Conservation (phyloP, 2,113 vertebrate species). For the Indicator indicator region DNA sequence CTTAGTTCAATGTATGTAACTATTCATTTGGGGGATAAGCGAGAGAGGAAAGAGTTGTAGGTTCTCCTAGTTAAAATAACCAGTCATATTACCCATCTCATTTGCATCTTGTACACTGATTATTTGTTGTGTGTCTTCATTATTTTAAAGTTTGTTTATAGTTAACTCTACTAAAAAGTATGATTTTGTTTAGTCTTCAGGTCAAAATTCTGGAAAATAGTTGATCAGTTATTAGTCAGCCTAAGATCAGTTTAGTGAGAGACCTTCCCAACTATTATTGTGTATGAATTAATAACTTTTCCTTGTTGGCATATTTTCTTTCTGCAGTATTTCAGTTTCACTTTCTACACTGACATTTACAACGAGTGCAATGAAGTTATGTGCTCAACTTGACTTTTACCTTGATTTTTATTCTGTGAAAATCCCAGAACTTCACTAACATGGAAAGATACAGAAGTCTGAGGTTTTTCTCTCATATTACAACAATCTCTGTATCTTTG, state of each 20-base stretch:
- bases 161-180: background rate
- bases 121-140: background rate
- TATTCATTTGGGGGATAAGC: background rate
- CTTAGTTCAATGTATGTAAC: background rate
- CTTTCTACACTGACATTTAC: background rate
- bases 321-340: background rate
- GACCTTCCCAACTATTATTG: background rate
- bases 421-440: background rate
- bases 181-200: background rate
- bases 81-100: background rate
- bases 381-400: background rate
- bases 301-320: background rate
- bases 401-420: background rate
- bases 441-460: background rate
- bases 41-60: background rate
- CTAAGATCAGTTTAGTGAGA: background rate
- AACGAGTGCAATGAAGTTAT: background rate
- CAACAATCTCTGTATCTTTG: background rate
- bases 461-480: background rate
- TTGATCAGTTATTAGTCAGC: background rate
- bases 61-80: background rate
- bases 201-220: background rate
- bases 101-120: background rate
- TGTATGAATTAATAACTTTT: background rate
- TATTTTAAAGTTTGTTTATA: background rate